Conservation (phyloP, 2,797 vertebrate species). For the Oreochromis grahami region DNA sequence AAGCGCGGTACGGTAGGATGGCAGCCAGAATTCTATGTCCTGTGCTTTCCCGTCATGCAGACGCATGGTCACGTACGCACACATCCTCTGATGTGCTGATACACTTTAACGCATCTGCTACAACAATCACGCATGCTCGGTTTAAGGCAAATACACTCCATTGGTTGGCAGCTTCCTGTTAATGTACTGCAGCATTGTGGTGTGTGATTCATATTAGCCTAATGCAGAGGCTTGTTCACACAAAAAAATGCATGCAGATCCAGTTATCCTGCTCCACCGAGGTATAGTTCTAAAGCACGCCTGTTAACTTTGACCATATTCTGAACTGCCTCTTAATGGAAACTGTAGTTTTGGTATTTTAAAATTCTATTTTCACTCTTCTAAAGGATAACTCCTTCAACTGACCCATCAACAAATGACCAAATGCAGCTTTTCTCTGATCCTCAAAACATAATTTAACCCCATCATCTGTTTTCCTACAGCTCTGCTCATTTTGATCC, state of each 20-base stretch:
- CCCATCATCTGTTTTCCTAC: not conserved
- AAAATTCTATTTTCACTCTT: not conserved
- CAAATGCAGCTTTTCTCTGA: not conserved
- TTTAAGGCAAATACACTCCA: conserved; percentile 45
- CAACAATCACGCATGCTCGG: conserved; percentile 49
- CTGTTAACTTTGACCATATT: not conserved
- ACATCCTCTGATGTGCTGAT: conserved; percentile 48
- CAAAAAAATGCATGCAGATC: conserved; percentile 5
- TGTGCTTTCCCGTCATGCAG: conserved; percentile 29
- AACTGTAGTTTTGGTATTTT: not conserved
- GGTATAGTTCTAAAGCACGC: not conserved
- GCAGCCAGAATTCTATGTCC: conserved; percentile 29
- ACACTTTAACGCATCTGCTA: conserved; percentile 57
- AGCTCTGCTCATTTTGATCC: not conserved
- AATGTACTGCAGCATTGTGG: conserved; percentile 59
- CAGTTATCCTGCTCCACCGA: not conserved
- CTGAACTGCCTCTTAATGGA: not conserved
- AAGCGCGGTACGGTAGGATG: not conserved
- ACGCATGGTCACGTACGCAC: conserved; percentile 20
- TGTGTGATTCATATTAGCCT: conserved; percentile 56
- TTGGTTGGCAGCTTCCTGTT: conserved; percentile 42
- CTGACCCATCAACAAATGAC: not conserved
- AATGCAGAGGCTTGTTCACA: conserved; percentile 49
- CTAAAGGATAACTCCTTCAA: not conserved
- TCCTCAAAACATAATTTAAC: not conserved